Conservation (phyloP, 2,888 invertebrate species). For the Baronia brevicornis region DNA sequence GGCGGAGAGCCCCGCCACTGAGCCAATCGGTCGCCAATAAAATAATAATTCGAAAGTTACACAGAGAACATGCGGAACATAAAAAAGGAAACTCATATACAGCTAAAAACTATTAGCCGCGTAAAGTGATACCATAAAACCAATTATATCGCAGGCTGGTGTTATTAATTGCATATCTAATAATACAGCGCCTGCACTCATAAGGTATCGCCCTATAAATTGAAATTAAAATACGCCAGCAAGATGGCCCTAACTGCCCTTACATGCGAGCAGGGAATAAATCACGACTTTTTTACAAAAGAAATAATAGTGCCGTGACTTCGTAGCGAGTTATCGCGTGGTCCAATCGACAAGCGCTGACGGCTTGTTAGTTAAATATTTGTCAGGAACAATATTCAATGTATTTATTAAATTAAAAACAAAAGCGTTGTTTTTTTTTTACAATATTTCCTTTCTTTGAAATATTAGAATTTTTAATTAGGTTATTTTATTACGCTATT, state of each 20-base stretch:
- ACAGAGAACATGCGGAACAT: too few relatives aligned
- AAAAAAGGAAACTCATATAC: too few relatives aligned
- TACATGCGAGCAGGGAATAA: slow-evolving; percentile 55
- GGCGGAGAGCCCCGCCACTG: too few relatives aligned
- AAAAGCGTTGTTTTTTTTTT: too few relatives aligned
- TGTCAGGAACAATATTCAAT: slow-evolving; percentile 1
- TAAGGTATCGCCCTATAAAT: slow-evolving; percentile 61
- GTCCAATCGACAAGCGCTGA: slow-evolving; percentile 28
- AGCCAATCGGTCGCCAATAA: too few relatives aligned
- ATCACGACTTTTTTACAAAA: slow-evolving; percentile 58
- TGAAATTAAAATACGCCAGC: slow-evolving; percentile 67
- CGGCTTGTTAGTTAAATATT: slow-evolving; percentile 4
- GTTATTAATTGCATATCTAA: slow-evolving; percentile 51
- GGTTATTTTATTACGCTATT: too few relatives aligned
- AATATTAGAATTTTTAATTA: too few relatives aligned
- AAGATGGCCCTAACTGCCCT: slow-evolving; percentile 45
- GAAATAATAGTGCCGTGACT: slow-evolving; percentile 53
- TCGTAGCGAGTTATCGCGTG: slow-evolving; percentile 33
- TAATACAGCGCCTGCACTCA: slow-evolving; percentile 38
- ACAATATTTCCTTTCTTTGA: too few relatives aligned
- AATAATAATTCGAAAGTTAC: too few relatives aligned
- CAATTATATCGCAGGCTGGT: slow-evolving; percentile 20
- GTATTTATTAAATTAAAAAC: too few relatives aligned
- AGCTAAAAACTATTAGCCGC: too few relatives aligned
- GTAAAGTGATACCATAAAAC: slow-evolving; percentile 3